phyloP scores from a whole-genome alignment of 1,140 invertebrate species.

The Drosophila ogumai region DNA sequence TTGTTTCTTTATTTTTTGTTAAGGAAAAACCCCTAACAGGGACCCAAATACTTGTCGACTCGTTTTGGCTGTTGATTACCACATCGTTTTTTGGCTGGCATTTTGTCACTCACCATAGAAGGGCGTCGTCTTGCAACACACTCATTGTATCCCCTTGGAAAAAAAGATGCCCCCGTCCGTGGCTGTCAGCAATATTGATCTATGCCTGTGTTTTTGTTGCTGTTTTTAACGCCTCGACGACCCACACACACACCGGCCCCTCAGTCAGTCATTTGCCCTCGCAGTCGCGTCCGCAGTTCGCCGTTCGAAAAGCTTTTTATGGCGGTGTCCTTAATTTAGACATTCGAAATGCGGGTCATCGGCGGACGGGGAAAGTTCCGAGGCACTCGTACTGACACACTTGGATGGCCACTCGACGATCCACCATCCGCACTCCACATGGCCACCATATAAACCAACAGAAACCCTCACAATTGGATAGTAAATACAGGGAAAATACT shows the following conservation, averaged over 20 bases:
- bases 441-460: slow-evolving; percentile 11
- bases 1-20: not conserved
- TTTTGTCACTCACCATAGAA: slow-evolving; percentile 65
- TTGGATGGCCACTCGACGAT: slow-evolving; percentile 44
- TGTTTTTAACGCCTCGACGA: slow-evolving; percentile 64
- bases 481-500: not conserved
- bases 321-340: slow-evolving; percentile 81
- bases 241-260: slow-evolving; percentile 64
- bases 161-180: slow-evolving; percentile 1
- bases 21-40: slow-evolving; percentile 12
- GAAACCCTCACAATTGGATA: slow-evolving; percentile 7
- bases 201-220: slow-evolving; percentile 63
- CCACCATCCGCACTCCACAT: slow-evolving; percentile 20
- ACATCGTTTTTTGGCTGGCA: slow-evolving; percentile 65
- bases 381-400: slow-evolving; percentile 38
- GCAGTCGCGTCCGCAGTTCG: slow-evolving; percentile 9
- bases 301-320: slow-evolving; percentile 65
- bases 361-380: slow-evolving; percentile 49
- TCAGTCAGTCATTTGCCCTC: slow-evolving; percentile 35
- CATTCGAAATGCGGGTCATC: slow-evolving; percentile 76
- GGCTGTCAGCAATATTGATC: slow-evolving; percentile 77
- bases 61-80: slow-evolving; percentile 61
- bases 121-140: slow-evolving; percentile 51
- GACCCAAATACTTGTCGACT: slow-evolving; percentile 43
- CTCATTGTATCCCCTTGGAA: slow-evolving; percentile 3